These are phyloP conservation scores for Amphiduros pacificus DNA, from an alignment of 2,888 invertebrate species.

Conservation along the genomic window DNA sequence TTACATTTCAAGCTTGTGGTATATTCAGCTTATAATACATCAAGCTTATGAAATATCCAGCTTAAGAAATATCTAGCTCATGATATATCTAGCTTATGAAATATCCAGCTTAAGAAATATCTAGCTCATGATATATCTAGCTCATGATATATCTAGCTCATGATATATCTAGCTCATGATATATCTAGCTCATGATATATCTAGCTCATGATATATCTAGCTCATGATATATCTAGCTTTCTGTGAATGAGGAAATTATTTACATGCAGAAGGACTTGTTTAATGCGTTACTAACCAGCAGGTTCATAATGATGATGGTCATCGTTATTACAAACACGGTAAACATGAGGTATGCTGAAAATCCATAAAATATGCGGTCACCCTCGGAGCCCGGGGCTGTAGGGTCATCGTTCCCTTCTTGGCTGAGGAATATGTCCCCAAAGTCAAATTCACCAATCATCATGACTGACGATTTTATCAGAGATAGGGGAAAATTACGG, in stretches of 20 bases:
- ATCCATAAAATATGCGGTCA: conserved; percentile 35
- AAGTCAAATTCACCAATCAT: conserved; percentile 60
- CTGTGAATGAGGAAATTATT: not conserved
- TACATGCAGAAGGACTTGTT: not conserved
- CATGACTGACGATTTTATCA: conserved; percentile 58
- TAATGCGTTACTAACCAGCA: conserved; percentile 52
- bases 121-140: too few species aligned
- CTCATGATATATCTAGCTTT: not conserved
- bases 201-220: not conserved
- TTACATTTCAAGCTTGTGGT: too few species aligned
- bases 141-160: too few species aligned
- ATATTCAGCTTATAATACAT: too few species aligned
- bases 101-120: too few species aligned
- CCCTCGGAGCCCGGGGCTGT: not conserved
- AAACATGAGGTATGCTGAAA: conserved; percentile 59
- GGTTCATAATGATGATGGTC: conserved; percentile 59
- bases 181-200: not conserved
- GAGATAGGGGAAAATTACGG: conserved; percentile 37
- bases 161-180: too few species aligned
- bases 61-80: too few species aligned
- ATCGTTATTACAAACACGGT: conserved; percentile 53
- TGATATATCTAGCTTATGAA: too few species aligned
- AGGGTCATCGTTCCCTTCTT: too few species aligned
- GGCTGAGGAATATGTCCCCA: conserved; percentile 40
- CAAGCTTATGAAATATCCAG: too few species aligned